Percentiles rank a stretch among this genome's conserved stretches.
These are phyloP conservation scores for Epirrhoe alternata DNA, from an alignment of 2,888 invertebrate species.

Conservation along the genomic window DNA sequence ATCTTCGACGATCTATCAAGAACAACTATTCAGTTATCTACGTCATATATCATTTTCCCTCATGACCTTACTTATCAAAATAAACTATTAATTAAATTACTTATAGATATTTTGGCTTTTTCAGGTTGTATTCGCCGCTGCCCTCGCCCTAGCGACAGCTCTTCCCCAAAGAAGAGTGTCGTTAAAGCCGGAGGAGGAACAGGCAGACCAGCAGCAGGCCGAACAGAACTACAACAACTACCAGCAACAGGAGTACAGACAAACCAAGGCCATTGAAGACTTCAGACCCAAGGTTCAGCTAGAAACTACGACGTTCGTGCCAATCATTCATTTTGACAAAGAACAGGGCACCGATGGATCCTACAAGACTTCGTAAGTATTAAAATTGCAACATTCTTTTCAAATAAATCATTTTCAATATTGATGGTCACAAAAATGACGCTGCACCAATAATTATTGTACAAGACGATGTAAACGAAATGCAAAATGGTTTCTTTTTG, in stretches of 20 bases:
- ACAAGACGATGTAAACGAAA: too few species aligned
- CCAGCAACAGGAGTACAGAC: slow-evolving; percentile 70
- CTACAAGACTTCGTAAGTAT: slow-evolving; percentile 90
- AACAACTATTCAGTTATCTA: too few species aligned
- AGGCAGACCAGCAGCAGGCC: slow-evolving; percentile 67
- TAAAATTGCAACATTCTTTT: background rate
- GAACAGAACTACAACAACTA: slow-evolving; percentile 75
- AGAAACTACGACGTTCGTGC: slow-evolving; percentile 90
- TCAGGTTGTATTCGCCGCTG: slow-evolving; percentile 70
- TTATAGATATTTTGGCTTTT: slow-evolving; percentile 50
- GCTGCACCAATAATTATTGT: too few species aligned
- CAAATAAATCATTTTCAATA: background rate
- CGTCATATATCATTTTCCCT: too few species aligned
- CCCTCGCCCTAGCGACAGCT: slow-evolving; percentile 72
- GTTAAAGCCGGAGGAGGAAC: slow-evolving; percentile 62
- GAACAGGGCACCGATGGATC: slow-evolving; percentile 93
- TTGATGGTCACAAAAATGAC: background rate
- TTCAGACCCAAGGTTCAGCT: slow-evolving; percentile 75
- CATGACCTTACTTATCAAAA: slow-evolving; percentile 2
- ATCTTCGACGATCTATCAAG: too few species aligned
- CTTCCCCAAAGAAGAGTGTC: slow-evolving; percentile 76
- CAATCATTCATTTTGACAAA: slow-evolving; percentile 92
- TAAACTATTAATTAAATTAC: too few species aligned
- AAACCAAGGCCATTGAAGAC: slow-evolving; percentile 69
- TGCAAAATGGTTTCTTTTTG: background rate